Evolutionary conservation across 2,888 invertebrate genomes (phyloP).

Genomic region (Coremacera marginata): DNA sequence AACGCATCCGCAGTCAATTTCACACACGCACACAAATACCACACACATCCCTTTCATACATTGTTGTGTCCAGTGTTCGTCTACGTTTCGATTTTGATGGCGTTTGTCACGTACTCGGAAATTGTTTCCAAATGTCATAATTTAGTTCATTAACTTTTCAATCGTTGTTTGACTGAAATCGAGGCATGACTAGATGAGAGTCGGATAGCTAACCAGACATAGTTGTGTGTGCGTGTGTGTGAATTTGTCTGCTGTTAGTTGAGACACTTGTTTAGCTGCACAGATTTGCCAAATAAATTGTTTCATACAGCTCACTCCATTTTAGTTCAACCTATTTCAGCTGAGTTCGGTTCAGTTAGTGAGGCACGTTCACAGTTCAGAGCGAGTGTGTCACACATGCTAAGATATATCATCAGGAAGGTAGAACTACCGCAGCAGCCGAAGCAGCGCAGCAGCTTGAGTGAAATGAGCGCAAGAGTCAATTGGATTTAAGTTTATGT

Average conservation of each 20-base stretch:
- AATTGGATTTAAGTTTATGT: slow-evolving; percentile 14
- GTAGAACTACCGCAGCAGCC: background rate
- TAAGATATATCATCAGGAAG: background rate
- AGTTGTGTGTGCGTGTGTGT: background rate
- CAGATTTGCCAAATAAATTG: slow-evolving; percentile 27
- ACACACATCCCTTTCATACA: background rate
- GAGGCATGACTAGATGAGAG: background rate
- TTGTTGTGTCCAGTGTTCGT: background rate
- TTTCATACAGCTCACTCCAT: slow-evolving; percentile 2
- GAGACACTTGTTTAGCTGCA: slow-evolving; percentile 23
- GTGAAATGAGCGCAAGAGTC: background rate
- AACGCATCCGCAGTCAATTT: background rate
- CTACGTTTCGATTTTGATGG: background rate
- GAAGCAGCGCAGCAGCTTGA: background rate
- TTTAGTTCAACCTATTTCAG: background rate
- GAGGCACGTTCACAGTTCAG: slow-evolving; percentile 19
- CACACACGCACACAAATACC: background rate
- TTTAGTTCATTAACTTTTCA: slow-evolving; percentile 52
- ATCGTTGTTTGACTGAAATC: slow-evolving; percentile 41
- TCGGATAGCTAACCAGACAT: background rate
- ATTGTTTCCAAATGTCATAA: slow-evolving; percentile 50
- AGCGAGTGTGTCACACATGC: slow-evolving; percentile 14
- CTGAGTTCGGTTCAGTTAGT: slow-evolving; percentile 9
- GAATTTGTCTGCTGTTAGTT: background rate
- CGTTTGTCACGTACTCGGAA: slow-evolving; percentile 43